These are phyloP conservation scores for Philereme transversata DNA, from an alignment of 2,888 invertebrate species.

Conservation along the genomic window DNA sequence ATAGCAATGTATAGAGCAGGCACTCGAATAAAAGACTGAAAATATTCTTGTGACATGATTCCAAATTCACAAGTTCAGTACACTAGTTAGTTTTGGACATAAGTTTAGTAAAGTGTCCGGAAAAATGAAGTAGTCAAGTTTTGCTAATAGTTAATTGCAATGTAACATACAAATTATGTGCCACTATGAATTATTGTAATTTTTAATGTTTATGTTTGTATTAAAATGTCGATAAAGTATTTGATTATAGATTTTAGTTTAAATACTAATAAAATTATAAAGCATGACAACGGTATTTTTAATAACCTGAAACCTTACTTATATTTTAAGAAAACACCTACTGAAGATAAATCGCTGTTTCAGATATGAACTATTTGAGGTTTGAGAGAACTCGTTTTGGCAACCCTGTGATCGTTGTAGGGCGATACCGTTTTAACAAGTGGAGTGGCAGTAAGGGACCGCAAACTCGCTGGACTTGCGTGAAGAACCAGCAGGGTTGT, in stretches of 20 bases:
- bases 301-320: background rate
- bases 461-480: slow-evolving; percentile 60
- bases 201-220: background rate
- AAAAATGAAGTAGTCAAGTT: too few species aligned
- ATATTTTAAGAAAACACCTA: too few species aligned
- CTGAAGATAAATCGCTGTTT: slow-evolving; percentile 4
- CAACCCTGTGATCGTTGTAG: slow-evolving; percentile 64
- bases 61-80: too few species aligned
- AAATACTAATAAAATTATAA: too few species aligned
- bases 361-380: slow-evolving; percentile 21
- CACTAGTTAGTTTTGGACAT: too few species aligned
- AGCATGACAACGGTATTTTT: background rate
- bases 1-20: too few species aligned
- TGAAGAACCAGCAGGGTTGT: slow-evolving; percentile 62
- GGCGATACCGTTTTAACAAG: slow-evolving; percentile 58
- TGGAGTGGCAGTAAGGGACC: slow-evolving; percentile 59
- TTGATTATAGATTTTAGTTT: background rate
- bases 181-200: background rate
- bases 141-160: background rate
- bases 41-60: too few species aligned
- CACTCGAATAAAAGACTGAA: too few species aligned
- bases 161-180: background rate
- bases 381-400: slow-evolving; percentile 61
- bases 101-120: too few species aligned
- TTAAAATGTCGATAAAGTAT: background rate